These are phyloP conservation scores for Melanostoma scalare DNA, from an alignment of 2,888 invertebrate species.

Conservation along the genomic window DNA sequence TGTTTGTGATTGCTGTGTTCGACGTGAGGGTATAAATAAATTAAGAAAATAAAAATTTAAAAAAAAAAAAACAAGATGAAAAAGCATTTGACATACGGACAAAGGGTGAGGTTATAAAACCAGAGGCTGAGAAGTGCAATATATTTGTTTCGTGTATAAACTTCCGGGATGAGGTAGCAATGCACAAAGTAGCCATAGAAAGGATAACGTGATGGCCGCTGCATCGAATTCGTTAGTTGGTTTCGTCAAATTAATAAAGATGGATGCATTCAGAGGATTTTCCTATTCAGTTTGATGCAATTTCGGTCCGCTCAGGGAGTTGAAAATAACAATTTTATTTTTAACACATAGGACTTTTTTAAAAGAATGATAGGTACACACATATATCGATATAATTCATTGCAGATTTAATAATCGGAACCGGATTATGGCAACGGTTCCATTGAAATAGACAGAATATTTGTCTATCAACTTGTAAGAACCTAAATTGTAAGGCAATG, in stretches of 20 bases:
- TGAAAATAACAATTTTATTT: constrained; percentile 11
- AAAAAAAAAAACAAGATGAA: constrained; percentile 21
- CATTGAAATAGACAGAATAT: too few species aligned
- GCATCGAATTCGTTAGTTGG: constrained; percentile 37
- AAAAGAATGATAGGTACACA: too few species aligned
- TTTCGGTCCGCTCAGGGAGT: constrained; percentile 15
- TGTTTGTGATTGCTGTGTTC: constrained; percentile 64
- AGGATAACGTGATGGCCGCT: background rate
- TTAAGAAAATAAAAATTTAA: constrained; percentile 62
- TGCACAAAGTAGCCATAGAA: constrained; percentile 31
- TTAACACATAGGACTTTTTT: background rate
- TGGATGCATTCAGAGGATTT: constrained; percentile 10
- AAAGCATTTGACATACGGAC: background rate
- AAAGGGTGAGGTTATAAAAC: background rate
- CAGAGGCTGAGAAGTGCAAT: constrained; percentile 42
- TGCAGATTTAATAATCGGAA: too few species aligned
- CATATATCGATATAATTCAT: too few species aligned
- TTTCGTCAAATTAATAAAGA: constrained; percentile 38
- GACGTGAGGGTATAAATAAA: constrained; percentile 56
- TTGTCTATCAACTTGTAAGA: too few species aligned
- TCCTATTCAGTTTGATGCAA: constrained; percentile 17
- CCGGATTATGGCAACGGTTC: too few species aligned
- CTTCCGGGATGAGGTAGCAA: constrained; percentile 7
- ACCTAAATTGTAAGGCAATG: too few species aligned
- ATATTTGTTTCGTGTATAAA: constrained; percentile 29